Percentiles rank a stretch among this genome's conserved stretches.
phyloP scores from a whole-genome alignment of 1,140 invertebrate genomes.

The Aphaenogaster ashmeadi region DNA sequence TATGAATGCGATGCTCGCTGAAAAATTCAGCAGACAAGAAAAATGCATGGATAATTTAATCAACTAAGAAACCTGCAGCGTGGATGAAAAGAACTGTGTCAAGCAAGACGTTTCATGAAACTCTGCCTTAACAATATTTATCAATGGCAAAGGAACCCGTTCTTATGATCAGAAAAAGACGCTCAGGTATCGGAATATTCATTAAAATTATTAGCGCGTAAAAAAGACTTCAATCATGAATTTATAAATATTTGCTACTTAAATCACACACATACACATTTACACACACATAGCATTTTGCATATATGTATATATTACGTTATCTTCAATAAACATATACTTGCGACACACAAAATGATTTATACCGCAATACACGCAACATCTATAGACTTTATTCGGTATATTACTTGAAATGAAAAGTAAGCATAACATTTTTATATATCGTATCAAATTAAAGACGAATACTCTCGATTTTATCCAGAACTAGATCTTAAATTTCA shows the following conservation, averaged over 20 bases:
- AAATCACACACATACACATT: not conserved
- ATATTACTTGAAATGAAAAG: not conserved
- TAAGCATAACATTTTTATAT: not conserved
- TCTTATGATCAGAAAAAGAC: not conserved
- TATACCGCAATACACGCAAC: not conserved
- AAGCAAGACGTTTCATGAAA: constrained; percentile 26
- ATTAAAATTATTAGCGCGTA: constrained; percentile 5
- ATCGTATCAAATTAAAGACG: not conserved
- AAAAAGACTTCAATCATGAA: not conserved
- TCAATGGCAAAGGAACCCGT: constrained; percentile 24
- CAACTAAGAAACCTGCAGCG: constrained; percentile 52
- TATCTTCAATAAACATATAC: not conserved
- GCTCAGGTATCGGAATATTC: constrained; percentile 20
- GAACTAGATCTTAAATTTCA: not conserved
- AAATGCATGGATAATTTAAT: constrained; percentile 63
- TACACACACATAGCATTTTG: not conserved
- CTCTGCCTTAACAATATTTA: constrained; percentile 36
- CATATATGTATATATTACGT: not conserved
- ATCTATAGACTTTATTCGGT: not conserved
- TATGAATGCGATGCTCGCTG: constrained; percentile 54
- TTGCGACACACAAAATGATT: not conserved
- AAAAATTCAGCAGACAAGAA: constrained; percentile 44
- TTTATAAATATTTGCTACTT: constrained; percentile 17
- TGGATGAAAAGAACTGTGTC: constrained; percentile 56
- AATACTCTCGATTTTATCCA: not conserved